phyloP scores from a whole-genome alignment of 2,888 invertebrate species.

The Lithophane leautieri region DNA sequence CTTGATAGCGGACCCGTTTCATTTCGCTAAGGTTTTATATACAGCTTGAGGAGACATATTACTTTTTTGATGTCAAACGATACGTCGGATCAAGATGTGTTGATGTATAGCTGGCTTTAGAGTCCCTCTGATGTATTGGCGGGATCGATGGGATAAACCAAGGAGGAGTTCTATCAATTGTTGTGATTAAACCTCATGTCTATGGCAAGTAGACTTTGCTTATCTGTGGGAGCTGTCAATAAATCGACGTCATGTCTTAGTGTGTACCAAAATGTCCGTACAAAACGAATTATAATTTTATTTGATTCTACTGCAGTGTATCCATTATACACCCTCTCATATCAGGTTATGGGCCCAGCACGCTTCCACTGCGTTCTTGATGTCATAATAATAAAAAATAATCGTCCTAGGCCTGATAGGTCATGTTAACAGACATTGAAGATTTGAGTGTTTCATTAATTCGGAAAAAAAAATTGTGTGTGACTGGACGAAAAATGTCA shows the following conservation, averaged over 20 bases:
- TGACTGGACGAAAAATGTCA: neutral
- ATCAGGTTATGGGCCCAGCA: too few species aligned
- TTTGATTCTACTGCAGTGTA: too few species aligned
- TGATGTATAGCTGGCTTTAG: constrained; percentile 64
- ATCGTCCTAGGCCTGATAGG: constrained; percentile 21
- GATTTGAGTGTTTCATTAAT: neutral
- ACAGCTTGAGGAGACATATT: constrained; percentile 76
- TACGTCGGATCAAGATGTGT: constrained; percentile 63
- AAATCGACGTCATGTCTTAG: too few species aligned
- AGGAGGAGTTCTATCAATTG: constrained; percentile 32
- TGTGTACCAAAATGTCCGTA: too few species aligned
- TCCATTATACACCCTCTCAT: too few species aligned
- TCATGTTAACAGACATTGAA: neutral
- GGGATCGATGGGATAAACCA: constrained; percentile 52
- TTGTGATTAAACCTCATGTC: too few species aligned
- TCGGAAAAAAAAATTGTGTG: neutral
- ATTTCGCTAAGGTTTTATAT: constrained; percentile 79
- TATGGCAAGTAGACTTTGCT: too few species aligned
- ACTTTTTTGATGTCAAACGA: constrained; percentile 75
- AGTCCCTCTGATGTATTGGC: constrained; percentile 53
- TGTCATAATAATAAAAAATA: too few species aligned
- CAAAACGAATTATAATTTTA: too few species aligned
- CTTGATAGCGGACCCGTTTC: constrained; percentile 85
- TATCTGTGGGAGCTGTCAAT: too few species aligned
- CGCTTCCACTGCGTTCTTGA: too few species aligned